Evolutionary conservation across 2,888 invertebrate genomes (phyloP), one percentile per base, ranked within the genome.

Genomic region (Protodeltote pygarga): DNA sequence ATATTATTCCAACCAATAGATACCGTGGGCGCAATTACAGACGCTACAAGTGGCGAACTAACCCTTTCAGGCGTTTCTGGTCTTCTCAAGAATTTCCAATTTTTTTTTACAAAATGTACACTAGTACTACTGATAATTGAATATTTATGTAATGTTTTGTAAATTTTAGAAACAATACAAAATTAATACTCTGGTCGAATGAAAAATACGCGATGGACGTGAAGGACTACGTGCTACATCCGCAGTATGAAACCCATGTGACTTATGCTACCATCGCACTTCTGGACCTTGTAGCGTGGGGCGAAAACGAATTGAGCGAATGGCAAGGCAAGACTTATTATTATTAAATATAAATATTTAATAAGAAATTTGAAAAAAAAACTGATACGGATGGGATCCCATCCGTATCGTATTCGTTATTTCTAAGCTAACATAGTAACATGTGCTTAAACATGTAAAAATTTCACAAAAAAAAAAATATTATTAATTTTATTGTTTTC

Each of bases 241-340:
- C 85, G 0, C 81, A 88, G 50, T 87, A 66, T 50, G 40, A 64
- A 2, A 65, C 77, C 1, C 61, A 60, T 14, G 19, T 47, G 4
- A 85, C 83, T 0, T 49, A 50, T n/a, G 81, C 87, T 0, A 78
- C 81, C 8, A 38, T 88, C 8, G 87, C 87, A 0, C 45, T 87
- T 3, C 45, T 87, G 1, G 73, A 80, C 40, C 65, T 87, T 1
- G 19, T 49, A 2, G 57, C 65, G 0, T 37, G 49, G 10, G 77
- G 73, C 0, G 59, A 64, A 13, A 60, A 71, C 0, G 67, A 71
- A 0, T 17, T 65, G 0, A 65, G 59, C 2, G 74, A 67, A 0
- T 60, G 54, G 37, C 32, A 40, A 14, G 60, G 80, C 73, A 46
- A 47, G 61, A 35, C 9, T 20, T 24, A 1, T 51, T 53, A n/a